Conservation (phyloP, 2,888 invertebrate genomes). For the Megamerina dolium region DNA sequence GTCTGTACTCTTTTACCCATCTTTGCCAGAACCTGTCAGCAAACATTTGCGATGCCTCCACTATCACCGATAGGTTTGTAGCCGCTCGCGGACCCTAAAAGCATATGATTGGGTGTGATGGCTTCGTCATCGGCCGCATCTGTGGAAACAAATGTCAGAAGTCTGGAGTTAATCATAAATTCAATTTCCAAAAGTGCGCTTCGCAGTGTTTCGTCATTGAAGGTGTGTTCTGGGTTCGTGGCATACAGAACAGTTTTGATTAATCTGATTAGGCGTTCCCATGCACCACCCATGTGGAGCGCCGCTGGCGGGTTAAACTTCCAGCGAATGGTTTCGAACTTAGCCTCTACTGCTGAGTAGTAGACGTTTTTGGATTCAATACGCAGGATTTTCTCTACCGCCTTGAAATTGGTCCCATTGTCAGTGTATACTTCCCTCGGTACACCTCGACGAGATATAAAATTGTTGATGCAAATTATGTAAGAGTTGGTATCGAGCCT, state of each 20-base stretch:
- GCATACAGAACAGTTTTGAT: no score
- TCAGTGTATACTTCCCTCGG: no score
- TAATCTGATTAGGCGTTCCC: no score
- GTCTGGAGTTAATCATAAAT: constrained; percentile 17
- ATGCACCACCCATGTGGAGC: no score
- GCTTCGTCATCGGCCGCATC: constrained; percentile 17
- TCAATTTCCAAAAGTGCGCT: constrained; percentile 16
- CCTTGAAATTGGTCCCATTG: no score
- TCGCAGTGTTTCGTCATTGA: no score
- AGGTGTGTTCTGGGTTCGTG: no score
- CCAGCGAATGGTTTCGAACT: not conserved
- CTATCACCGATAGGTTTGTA: constrained; percentile 17
- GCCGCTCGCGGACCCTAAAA: constrained; percentile 17
- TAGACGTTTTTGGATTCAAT: not conserved
- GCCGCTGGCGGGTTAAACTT: not conserved
- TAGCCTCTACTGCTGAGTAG: no score
- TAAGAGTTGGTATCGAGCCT: no score
- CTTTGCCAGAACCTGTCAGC: constrained; percentile 15
- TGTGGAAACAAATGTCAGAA: constrained; percentile 18
- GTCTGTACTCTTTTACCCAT: constrained; percentile 19
- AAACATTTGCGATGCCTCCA: constrained; percentile 16
- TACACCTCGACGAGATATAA: no score
- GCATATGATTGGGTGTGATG: constrained; percentile 19
- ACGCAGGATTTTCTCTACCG: not conserved
- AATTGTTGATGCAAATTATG: no score